These are phyloP conservation scores for Eueides isabella DNA, from an alignment of 1,140 invertebrate species.

Conservation along the genomic window DNA sequence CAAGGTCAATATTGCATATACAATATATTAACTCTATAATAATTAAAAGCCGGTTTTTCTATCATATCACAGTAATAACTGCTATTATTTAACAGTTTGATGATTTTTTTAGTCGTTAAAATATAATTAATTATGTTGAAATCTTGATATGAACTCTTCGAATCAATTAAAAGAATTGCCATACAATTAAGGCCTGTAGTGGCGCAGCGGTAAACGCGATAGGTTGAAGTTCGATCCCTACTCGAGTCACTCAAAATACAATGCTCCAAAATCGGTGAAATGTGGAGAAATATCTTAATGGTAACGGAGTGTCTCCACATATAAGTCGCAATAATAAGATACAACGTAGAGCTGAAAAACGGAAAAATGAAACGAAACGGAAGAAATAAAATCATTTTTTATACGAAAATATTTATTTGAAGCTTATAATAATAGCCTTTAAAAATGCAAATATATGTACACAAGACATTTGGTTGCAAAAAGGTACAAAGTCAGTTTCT, in stretches of 20 bases:
- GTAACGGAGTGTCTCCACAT: no score
- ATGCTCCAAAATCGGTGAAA: no score
- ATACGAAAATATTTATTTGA: slow-evolving; percentile 6
- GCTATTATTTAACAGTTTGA: neutral
- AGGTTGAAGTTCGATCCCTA: no score
- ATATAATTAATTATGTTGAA: neutral
- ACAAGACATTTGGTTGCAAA: slow-evolving; percentile 7
- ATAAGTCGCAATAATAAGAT: no score
- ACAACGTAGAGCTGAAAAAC: neutral
- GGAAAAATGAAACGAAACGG: no score
- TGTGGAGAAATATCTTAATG: no score
- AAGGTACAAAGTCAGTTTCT: slow-evolving; percentile 11
- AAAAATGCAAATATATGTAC: neutral
- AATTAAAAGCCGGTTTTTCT: neutral
- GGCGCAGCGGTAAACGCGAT: no score
- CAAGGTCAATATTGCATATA: neutral
- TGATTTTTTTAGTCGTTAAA: neutral
- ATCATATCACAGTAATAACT: neutral
- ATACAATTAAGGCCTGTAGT: neutral
- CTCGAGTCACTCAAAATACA: no score
- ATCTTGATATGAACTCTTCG: neutral
- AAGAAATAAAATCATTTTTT: neutral
- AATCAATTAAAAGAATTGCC: neutral
- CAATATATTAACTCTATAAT: neutral
- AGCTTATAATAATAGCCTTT: slow-evolving; percentile 1